phyloP scores from a whole-genome alignment of 23 tunicate genomes.

The Ascidia mentula region DNA sequence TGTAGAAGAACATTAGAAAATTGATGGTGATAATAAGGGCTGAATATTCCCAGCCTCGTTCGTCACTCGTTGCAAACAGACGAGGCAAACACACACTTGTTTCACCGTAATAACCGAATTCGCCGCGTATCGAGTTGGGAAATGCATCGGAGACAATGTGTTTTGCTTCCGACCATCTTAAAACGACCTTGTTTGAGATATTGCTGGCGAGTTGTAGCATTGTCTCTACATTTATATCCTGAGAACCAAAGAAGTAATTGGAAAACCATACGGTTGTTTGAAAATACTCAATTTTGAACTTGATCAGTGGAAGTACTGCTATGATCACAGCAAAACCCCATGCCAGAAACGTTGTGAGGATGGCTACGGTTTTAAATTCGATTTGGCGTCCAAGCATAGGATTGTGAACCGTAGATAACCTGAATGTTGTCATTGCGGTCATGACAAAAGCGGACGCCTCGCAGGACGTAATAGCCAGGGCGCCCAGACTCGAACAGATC shows the following conservation, averaged over 20 bases:
- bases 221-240: background rate
- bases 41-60: slow-evolving; percentile 10
- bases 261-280: background rate
- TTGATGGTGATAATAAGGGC: slow-evolving; percentile 3
- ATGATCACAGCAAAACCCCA: background rate
- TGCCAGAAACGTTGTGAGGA: background rate
- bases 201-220: background rate
- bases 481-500: slow-evolving; percentile 39
- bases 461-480: slow-evolving; percentile 41
- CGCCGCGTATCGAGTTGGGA: background rate
- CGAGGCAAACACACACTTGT: slow-evolving; percentile 30
- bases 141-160: background rate
- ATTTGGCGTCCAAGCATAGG: slow-evolving; percentile 52
- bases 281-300: background rate
- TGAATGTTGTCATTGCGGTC: slow-evolving; percentile 72
- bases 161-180: background rate
- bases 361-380: background rate
- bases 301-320: background rate
- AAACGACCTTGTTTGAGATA: background rate
- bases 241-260: background rate
- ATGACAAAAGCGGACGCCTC: slow-evolving; percentile 59
- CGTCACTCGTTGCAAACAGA: background rate
- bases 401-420: slow-evolving; percentile 51
- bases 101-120: slow-evolving; percentile 24
- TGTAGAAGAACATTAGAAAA: slow-evolving; percentile 10